Percentiles rank a stretch among this genome's conserved stretches.
Conservation (phyloP, 2,797 vertebrate genomes). For the Megaceryle alcyon region DNA sequence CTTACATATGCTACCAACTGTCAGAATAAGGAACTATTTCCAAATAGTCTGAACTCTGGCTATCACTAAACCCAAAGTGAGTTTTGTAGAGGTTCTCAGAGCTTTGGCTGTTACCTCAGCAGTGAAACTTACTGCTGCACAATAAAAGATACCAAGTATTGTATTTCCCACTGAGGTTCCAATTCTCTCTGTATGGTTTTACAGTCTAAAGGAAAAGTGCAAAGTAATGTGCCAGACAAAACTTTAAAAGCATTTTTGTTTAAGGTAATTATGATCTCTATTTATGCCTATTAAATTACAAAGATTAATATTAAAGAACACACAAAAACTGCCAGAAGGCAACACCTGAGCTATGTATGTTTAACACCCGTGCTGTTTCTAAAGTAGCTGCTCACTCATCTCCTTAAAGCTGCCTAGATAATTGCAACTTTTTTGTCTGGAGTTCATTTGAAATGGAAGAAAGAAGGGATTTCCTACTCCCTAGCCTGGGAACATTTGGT, state of each 20-base stretch:
- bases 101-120: background rate
- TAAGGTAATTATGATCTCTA: constrained; percentile 69
- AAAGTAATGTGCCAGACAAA: constrained; percentile 48
- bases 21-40: background rate
- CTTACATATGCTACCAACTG: background rate
- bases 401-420: constrained; percentile 53
- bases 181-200: constrained; percentile 6
- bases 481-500: constrained; percentile 15
- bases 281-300: constrained; percentile 76
- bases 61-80: background rate
- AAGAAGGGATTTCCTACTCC: constrained; percentile 41
- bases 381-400: constrained; percentile 57
- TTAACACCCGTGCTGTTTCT: constrained; percentile 35
- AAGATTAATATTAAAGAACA: constrained; percentile 70
- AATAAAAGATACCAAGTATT: background rate
- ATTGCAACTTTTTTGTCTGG: constrained; percentile 30
- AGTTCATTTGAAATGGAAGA: constrained; percentile 64
- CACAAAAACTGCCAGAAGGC: constrained; percentile 67
- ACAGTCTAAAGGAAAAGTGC: constrained; percentile 10
- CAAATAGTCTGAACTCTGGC: background rate
- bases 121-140: background rate
- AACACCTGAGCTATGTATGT: constrained; percentile 66
- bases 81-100: background rate
- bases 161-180: constrained; percentile 9
- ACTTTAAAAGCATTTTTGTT: constrained; percentile 69